These are phyloP conservation scores for Heterodera carotae DNA, from an alignment of 1,140 invertebrate species.

Conservation along the genomic window DNA sequence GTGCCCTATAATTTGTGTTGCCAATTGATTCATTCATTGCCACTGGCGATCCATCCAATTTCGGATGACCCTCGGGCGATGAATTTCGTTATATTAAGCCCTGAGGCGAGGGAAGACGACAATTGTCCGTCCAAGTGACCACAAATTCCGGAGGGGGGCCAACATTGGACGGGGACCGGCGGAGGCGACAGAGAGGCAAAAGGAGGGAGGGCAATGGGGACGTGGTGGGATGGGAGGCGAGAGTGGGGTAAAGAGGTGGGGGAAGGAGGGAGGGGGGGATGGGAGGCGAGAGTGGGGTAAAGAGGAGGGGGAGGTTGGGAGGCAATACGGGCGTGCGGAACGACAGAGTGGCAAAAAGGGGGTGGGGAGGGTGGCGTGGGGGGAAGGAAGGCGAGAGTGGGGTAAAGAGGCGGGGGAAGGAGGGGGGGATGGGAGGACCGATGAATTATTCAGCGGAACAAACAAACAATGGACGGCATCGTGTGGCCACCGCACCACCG, in stretches of 20 bases:
- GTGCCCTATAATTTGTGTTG: no score
- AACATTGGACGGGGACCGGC: not conserved
- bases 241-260: no score
- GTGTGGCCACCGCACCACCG: not conserved
- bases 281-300: not conserved
- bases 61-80: slow-evolving; percentile 9
- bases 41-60: not conserved
- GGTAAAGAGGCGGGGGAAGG: no score
- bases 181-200: no score
- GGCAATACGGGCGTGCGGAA: no score
- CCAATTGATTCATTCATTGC: not conserved
- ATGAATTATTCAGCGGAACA: slow-evolving; percentile 9
- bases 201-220: no score
- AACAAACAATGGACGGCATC: not conserved
- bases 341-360: no score
- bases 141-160: slow-evolving; percentile 1
- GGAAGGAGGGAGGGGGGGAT: no score
- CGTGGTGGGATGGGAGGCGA: no score
- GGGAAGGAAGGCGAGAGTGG: no score
- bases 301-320: not conserved
- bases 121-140: slow-evolving; percentile 11
- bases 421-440: not conserved
- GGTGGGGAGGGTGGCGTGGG: no score
- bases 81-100: slow-evolving; percentile 1
- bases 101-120: not conserved